Evolutionary conservation across 2,113 vertebrate genomes (phyloP).

Genomic region (Geothlypis trichas): DNA sequence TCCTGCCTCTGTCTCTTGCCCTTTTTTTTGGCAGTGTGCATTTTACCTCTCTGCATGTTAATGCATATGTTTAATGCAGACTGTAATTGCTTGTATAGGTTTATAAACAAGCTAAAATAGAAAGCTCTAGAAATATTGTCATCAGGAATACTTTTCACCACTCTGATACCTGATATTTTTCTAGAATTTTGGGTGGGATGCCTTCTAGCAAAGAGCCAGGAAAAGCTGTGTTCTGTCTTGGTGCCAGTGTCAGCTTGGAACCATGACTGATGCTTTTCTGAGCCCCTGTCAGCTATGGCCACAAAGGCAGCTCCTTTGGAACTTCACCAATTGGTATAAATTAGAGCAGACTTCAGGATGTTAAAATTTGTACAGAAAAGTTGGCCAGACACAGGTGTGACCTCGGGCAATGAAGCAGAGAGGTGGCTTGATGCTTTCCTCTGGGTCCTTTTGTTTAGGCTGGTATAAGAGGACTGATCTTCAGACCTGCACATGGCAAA

Average conservation of each 20-base stretch:
- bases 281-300: neutral
- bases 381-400: neutral
- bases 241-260: neutral
- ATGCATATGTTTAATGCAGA: neutral
- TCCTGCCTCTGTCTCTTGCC: neutral
- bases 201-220: neutral
- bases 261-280: conserved; percentile 12
- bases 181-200: neutral
- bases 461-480: neutral
- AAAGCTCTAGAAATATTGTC: neutral
- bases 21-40: neutral
- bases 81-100: neutral
- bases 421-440: neutral
- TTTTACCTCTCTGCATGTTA: neutral
- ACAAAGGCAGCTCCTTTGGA: neutral
- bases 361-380: neutral
- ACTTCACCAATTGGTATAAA: neutral
- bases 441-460: neutral
- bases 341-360: neutral
- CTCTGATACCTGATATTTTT: neutral
- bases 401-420: neutral
- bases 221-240: neutral
- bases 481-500: neutral
- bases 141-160: neutral
- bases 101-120: neutral